Base-by-base conservation (phyloP, 2,888 invertebrate species). In the Mythimna loreyi region DNA sequence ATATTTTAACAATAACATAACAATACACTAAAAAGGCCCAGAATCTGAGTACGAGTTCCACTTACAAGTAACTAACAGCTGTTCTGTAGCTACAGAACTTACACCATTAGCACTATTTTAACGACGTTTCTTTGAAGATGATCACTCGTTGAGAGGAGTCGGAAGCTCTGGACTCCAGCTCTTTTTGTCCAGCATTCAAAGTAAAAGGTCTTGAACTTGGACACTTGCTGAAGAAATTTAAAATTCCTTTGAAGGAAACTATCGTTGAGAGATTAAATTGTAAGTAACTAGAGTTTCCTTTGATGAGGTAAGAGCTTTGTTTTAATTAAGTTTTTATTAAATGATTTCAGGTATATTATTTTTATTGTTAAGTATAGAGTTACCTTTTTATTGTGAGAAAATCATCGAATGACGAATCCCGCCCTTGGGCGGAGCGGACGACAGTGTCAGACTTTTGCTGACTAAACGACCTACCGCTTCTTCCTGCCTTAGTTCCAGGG, bases 61-160 rank as follows among this genome's bases (percentile, higher is more conserved):
- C 30, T 60, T 33, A n/a, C 28, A 21, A 56, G 40, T 74, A 60
- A 52, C 69, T 60, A 77, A 78, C 59, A 65, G 19, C 40, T 5
- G 16, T 53, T 55, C 23, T 16, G 9, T 45, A 25, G 33, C 53
- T 66, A 25, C 50, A 40, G 52, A 61, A 56, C 25, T 61, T 33
- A 45, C 11, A 16, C 60, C 58, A 64, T 66, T 63, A 66, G 23
- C 23, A 75, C n/a, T n/a, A 63, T 66, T 73, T 78, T 78, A 79
- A 75, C 56, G 60, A 75, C 53, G 30, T 63, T 75, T 66, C 75
- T 75, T 66, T 78, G 66, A 78, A 75, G 79, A 62, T 56, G 58
- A 50, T 49, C 78, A 52, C 59, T 78, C 56, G 61, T 28, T 36
- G 43, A 50, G 9, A 50, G 50, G 6, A 62, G 47, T 47, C 62